A percentile compares a stretch with the other conserved stretches of the same genome.
Evolutionary conservation across 2,797 vertebrate species (phyloP).

Genomic region (Hapalemur alaotrensis): DNA sequence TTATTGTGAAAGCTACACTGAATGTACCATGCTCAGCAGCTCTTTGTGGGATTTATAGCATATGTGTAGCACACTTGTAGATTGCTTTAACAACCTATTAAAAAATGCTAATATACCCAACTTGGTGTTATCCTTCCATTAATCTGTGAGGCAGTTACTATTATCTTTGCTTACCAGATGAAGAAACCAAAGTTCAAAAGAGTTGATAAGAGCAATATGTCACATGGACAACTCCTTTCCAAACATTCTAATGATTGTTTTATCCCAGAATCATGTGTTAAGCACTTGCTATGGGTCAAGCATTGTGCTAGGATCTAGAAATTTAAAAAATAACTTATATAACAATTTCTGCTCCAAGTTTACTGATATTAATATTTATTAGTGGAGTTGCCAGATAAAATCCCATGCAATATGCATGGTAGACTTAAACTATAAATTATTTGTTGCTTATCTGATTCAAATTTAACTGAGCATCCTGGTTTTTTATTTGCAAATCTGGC

Average conservation of each 20-base stretch:
- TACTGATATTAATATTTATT: not conserved
- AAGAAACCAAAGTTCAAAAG: not conserved
- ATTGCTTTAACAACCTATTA: not conserved
- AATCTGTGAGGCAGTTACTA: not conserved
- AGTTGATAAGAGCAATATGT: not conserved
- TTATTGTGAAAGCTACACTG: not conserved
- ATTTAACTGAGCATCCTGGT: not conserved
- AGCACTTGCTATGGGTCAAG: not conserved
- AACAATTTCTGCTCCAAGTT: not conserved
- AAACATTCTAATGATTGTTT: not conserved
- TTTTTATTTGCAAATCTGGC: conserved; percentile 9
- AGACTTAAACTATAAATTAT: conserved; percentile 13
- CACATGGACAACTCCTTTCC: not conserved
- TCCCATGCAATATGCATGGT: not conserved
- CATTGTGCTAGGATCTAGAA: not conserved
- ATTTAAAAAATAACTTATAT: not conserved
- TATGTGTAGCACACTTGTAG: not conserved
- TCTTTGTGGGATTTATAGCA: not conserved
- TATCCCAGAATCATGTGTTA: not conserved
- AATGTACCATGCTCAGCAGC: not conserved
- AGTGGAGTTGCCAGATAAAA: not conserved
- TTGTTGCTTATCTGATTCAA: not conserved
- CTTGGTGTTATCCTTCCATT: not conserved
- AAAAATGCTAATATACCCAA: not conserved
- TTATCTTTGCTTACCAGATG: not conserved